phyloP scores from a whole-genome alignment of 2,888 invertebrate species.

The Apamea anceps region DNA sequence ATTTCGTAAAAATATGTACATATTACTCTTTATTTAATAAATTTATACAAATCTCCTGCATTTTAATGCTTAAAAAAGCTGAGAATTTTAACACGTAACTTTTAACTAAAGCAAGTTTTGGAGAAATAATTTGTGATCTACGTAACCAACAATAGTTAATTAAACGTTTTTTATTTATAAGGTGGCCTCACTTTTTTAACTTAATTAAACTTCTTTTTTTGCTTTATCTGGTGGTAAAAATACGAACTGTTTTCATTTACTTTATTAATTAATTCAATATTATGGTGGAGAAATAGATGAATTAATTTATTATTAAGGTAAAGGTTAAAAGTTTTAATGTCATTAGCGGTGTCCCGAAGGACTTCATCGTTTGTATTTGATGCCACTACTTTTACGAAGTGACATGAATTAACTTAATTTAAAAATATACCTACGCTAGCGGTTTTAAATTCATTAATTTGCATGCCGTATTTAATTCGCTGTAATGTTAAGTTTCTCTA shows the following conservation, averaged over 20 bases:
- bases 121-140: conserved; percentile 14
- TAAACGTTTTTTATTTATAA: conserved; percentile 32
- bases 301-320: neutral
- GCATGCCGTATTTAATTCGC: neutral
- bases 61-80: neutral
- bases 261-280: neutral
- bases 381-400: conserved; percentile 13
- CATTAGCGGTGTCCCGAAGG: conserved; percentile 35
- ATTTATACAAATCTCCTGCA: neutral
- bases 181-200: conserved; percentile 1
- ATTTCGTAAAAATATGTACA: neutral
- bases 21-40: neutral
- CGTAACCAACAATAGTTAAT: conserved; percentile 24
- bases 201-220: conserved; percentile 38
- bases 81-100: neutral
- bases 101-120: conserved; percentile 10
- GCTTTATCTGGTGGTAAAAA: neutral
- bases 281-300: too few relatives aligned
- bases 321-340: conserved; percentile 12
- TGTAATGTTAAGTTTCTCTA: too few relatives aligned
- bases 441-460: conserved; percentile 12
- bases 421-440: neutral
- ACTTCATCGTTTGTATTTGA: conserved; percentile 3
- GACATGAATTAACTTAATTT: conserved; percentile 25
- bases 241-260: neutral